phyloP scores from a whole-genome alignment of 2,113 vertebrate species.

The Mus musculus region DNA sequence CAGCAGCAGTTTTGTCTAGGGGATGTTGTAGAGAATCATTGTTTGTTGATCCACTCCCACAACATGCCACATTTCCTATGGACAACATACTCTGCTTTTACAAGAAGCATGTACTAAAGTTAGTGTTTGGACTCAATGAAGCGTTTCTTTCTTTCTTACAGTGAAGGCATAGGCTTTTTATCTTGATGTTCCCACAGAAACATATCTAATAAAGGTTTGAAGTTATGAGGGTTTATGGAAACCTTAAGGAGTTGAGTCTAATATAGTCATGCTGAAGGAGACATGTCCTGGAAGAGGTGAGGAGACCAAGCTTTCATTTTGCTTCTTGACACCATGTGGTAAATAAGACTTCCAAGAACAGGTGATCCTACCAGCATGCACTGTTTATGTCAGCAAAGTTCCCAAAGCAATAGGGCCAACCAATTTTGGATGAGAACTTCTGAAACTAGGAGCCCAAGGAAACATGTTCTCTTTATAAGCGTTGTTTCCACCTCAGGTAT shows the following conservation, averaged over 20 bases:
- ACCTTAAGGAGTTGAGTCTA: accelerated
- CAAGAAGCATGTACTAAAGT: neutral
- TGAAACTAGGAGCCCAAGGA: neutral
- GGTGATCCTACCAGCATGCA: no score
- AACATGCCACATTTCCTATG: neutral
- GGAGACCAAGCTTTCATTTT: neutral
- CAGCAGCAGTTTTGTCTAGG: neutral
- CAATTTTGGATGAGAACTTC: neutral
- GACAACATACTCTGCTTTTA: neutral
- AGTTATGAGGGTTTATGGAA: neutral
- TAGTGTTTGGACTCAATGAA: neutral
- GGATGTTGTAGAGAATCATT: neutral
- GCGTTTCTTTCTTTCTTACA: neutral
- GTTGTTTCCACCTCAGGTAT: neutral
- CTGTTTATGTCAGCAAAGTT: neutral
- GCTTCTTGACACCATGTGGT: neutral
- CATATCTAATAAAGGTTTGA: neutral
- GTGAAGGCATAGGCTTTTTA: neutral
- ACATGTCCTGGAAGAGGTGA: accelerated
- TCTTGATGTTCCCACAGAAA: neutral
- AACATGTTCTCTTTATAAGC: neutral
- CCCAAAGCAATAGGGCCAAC: neutral
- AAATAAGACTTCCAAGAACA: neutral
- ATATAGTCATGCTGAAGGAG: neutral
- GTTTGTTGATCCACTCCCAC: neutral